phyloP scores from a whole-genome alignment of 1,140 invertebrate species.

The Homarus americanus region DNA sequence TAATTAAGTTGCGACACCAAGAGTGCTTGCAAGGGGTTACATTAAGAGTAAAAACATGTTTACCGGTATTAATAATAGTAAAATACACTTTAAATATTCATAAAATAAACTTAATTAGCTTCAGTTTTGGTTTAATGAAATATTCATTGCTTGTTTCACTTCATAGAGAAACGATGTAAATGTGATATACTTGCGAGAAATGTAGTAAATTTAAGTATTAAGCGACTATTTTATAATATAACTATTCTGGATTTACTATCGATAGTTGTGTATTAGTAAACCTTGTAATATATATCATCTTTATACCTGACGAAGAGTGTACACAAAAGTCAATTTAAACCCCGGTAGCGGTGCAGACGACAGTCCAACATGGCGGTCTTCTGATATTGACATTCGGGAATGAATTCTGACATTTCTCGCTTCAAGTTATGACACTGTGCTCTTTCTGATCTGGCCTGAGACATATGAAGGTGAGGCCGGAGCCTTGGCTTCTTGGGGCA shows the following conservation, averaged over 20 bases:
- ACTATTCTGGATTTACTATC: too few relatives aligned
- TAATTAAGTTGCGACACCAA: not conserved
- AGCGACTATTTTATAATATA: too few relatives aligned
- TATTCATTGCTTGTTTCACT: not conserved
- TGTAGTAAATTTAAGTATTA: too few relatives aligned
- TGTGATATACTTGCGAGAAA: too few relatives aligned
- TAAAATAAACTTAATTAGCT: not conserved
- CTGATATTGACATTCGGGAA: conserved; percentile 47
- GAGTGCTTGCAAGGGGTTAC: not conserved
- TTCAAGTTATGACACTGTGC: conserved; percentile 59
- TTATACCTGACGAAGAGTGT: too few relatives aligned
- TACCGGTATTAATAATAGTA: too few relatives aligned
- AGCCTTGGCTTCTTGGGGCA: not conserved
- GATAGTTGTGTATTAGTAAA: too few relatives aligned
- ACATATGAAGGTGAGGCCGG: conserved; percentile 38
- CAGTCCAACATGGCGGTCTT: conserved; percentile 42
- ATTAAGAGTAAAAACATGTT: not conserved
- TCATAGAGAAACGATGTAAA: too few relatives aligned
- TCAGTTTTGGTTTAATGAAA: not conserved
- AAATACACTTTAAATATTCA: too few relatives aligned
- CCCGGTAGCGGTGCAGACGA: conserved; percentile 66
- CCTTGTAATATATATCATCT: too few relatives aligned
- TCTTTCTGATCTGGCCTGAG: conserved; percentile 18
- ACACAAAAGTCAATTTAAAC: too few relatives aligned
- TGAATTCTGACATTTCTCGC: conserved; percentile 37